Base-by-base conservation (phyloP, 2,113 vertebrate genomes). In the Psilopogon haemacephalus region DNA sequence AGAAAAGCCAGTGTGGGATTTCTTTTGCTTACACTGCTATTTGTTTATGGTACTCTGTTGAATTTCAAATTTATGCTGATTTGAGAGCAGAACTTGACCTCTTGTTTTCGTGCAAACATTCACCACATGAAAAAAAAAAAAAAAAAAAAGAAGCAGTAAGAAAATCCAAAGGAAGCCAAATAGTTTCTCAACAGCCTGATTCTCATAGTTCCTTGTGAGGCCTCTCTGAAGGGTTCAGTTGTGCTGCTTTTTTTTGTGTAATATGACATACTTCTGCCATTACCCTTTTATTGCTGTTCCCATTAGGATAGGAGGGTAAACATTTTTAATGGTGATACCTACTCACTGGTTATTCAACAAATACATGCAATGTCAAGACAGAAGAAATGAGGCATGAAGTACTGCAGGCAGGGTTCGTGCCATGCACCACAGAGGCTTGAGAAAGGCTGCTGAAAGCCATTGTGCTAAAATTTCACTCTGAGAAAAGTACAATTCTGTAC, bases 11-110 rank as follows among this genome's bases (percentile, higher is more conserved):
- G 16, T 38, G 67, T 83, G 81, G 67, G 77, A 83, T 91, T 94
- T 87, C 82, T 90, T 54, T 37, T 93, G 75, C 89, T 94, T 95
- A 85, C 72, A 68, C 79, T 88, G 82, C 83, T 83, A 62, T 93
- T 91, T 88, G 83, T 95, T 96, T 93, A 85, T 4, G 19, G 56
- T 86, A 89, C 71, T 88, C 62, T 89, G 78, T 70, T 94, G 91
- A 94, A 94, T 95, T 94, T 94, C 78, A 94, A 91, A 93, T 94
- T 93, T 93, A 81, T 94, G 93, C 82, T 94, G 82, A 91, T 94
- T 86, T 4, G 50, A 80, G 82, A 83, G 72, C 62, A 84, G 75
- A 83, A 83, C 85, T 87, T 90, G 95, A 93, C 96, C 86, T 81
- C 68, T 86, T 92, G 78, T 91, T 95, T 95, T 92, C 81, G 33